These are phyloP conservation scores for Semnornis frantzii DNA, from an alignment of 2,113 vertebrate species.

Conservation along the genomic window DNA sequence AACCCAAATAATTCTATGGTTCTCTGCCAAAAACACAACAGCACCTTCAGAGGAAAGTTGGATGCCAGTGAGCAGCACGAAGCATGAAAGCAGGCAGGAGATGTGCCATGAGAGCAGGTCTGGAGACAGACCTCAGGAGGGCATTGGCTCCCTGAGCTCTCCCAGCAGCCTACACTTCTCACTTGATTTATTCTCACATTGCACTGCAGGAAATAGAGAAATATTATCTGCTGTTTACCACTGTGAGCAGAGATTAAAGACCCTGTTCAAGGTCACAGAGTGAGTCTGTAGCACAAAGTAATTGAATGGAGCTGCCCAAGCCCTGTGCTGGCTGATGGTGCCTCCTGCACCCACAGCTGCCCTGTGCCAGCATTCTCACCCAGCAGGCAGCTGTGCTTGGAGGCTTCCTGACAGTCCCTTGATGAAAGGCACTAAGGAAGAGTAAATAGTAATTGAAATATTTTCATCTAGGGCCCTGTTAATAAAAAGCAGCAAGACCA, in stretches of 20 bases:
- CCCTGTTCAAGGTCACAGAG: constrained; percentile 24
- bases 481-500: neutral
- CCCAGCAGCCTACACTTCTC: neutral
- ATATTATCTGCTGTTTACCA: constrained; percentile 32
- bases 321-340: neutral
- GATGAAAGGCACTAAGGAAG: neutral
- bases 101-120: neutral
- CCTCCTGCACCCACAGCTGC: neutral
- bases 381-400: neutral
- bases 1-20: no score
- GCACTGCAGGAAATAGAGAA: constrained; percentile 51
- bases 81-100: neutral
- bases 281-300: neutral
- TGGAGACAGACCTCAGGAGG: neutral
- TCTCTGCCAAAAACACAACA: neutral
- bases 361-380: neutral
- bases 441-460: constrained; percentile 5
- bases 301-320: neutral
- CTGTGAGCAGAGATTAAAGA: neutral
- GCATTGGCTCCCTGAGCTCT: neutral
- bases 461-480: neutral
- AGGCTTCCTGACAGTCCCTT: neutral
- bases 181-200: constrained; percentile 39
- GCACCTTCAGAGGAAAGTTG: neutral
- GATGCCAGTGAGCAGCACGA: neutral